Evolutionary conservation across 2,113 vertebrate species (phyloP).

Genomic region (Neodontobutis hainanensis): DNA sequence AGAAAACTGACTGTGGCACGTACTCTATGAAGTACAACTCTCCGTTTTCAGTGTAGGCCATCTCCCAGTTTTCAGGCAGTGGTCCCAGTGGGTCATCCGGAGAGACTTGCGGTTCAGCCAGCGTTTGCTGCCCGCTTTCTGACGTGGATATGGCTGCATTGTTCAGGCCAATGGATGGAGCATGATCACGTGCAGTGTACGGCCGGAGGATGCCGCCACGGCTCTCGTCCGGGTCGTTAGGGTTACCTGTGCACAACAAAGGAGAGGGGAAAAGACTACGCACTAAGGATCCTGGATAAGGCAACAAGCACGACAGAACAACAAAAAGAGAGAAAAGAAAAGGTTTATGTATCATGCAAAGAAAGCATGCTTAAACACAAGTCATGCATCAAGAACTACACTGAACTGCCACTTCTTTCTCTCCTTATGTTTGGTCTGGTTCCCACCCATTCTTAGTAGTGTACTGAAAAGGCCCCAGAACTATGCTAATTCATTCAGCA

Average conservation of each 20-base stretch:
- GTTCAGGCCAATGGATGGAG: constrained; percentile 79
- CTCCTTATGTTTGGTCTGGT: not conserved
- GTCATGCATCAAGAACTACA: constrained; percentile 13
- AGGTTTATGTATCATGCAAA: constrained; percentile 51
- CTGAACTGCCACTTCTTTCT: constrained; percentile 11
- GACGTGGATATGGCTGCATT: constrained; percentile 85
- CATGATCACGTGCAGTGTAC: constrained; percentile 79
- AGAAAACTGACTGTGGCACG: constrained; percentile 47
- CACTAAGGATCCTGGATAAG: constrained; percentile 76
- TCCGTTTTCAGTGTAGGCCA: constrained; percentile 98
- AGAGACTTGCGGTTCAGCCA: constrained; percentile 90
- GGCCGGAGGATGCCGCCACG: constrained; percentile 69
- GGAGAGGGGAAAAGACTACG: constrained; percentile 78
- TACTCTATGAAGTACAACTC: constrained; percentile 99
- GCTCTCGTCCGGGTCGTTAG: constrained; percentile 91
- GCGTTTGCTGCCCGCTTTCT: constrained; percentile 91
- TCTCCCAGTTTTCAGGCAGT: constrained; percentile 99
- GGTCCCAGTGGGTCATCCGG: constrained; percentile 91
- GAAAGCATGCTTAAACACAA: constrained; percentile 22
- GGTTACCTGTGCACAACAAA: constrained; percentile 86
- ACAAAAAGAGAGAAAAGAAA: constrained; percentile 51
- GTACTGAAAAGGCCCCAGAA: constrained; percentile 48
- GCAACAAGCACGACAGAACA: constrained; percentile 50
- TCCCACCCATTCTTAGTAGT: constrained; percentile 28
- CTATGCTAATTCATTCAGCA: constrained; percentile 60